Evolutionary conservation across 64 coral and sea anemone genomes (phyloP).

Genomic region (Actinia equina): DNA sequence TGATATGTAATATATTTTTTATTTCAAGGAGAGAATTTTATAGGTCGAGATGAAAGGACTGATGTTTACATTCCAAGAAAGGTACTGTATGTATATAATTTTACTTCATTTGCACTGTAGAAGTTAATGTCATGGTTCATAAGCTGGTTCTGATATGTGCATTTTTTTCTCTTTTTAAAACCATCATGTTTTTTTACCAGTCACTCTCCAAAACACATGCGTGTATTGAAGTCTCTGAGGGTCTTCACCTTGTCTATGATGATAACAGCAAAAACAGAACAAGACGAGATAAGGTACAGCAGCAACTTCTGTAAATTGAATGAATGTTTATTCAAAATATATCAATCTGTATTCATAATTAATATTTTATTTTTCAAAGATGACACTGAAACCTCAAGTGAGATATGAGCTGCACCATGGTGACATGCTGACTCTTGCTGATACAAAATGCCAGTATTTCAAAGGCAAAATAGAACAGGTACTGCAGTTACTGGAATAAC

Average conservation of each 20-base stretch:
- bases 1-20: background rate
- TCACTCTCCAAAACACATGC: conserved; percentile 96
- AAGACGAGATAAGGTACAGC: conserved; percentile 71
- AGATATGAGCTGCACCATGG: conserved; percentile 84
- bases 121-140: background rate
- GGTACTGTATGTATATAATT: background rate
- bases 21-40: conserved; percentile 51
- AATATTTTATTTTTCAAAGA: conserved; percentile 32
- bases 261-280: conserved; percentile 85
- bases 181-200: conserved; percentile 12
- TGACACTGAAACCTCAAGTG: conserved; percentile 63
- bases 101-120: background rate
- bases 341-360: background rate
- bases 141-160: background rate
- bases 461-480: conserved; percentile 44
- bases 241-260: conserved; percentile 81
- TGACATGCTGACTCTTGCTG: conserved; percentile 80
- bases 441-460: conserved; percentile 87
- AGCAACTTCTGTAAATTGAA: background rate
- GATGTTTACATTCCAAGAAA: conserved; percentile 6
- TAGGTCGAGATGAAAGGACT: conserved; percentile 45
- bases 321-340: background rate
- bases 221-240: conserved; percentile 71
- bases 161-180: background rate
- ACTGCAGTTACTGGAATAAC: background rate